A percentile compares a stretch with the other conserved stretches of the same genome.
Conservation (phyloP, 1,140 invertebrate genomes). For the Nixonia krombeini region DNA sequence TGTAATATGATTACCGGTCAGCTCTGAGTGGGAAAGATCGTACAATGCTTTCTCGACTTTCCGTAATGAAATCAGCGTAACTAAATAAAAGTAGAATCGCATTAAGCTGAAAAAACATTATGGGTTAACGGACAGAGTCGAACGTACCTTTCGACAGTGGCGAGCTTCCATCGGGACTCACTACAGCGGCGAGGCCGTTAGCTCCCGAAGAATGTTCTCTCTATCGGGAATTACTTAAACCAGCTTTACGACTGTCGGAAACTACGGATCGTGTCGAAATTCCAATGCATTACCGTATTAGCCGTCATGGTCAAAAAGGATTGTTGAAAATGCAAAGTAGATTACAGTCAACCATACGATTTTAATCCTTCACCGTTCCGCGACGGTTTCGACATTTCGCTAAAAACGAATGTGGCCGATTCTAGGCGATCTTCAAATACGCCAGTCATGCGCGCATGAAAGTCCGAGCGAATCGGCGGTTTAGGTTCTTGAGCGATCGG, state of each 20-base stretch:
- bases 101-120: conserved; percentile 44
- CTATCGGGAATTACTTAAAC: conserved; percentile 71
- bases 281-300: conserved; percentile 71
- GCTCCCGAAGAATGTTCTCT: conserved; percentile 52
- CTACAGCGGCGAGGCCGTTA: conserved; percentile 34
- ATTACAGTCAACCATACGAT: conserved; percentile 60
- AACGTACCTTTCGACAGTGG: conserved; percentile 33
- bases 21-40: neutral
- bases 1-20: no score
- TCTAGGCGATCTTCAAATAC: no score
- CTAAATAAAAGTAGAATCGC: conserved; percentile 14
- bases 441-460: no score
- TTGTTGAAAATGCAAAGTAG: conserved; percentile 67
- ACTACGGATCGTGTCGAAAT: conserved; percentile 63
- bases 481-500: no score
- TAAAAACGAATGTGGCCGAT: neutral
- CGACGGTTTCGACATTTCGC: conserved; percentile 4
- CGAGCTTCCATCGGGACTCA: conserved; percentile 33
- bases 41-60: neutral
- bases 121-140: conserved; percentile 37
- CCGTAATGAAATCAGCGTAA: neutral
- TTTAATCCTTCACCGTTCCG: conserved; percentile 56
- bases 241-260: conserved; percentile 68
- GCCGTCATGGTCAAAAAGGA: conserved; percentile 67
- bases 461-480: no score